Percentiles rank a stretch among this genome's conserved stretches.
These are phyloP conservation scores for Epinotia nisella DNA, from an alignment of 2,888 invertebrate species.

Conservation along the genomic window DNA sequence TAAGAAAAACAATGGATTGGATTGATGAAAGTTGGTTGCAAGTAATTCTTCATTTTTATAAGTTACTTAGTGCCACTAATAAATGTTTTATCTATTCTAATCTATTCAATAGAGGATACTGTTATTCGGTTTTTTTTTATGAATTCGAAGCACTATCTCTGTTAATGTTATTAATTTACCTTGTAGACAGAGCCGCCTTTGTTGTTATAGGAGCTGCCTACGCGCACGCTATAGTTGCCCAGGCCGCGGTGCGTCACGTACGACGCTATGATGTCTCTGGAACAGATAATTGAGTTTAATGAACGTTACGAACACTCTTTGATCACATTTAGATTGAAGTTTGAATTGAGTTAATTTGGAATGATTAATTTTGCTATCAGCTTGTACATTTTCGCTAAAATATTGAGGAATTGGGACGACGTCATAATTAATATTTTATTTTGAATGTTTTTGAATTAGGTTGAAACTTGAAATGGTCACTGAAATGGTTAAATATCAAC, in stretches of 20 bases:
- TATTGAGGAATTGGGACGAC: neutral
- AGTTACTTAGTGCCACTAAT: too few relatives aligned
- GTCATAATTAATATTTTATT: neutral
- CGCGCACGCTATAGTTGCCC: slow-evolving; percentile 64
- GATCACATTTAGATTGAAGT: slow-evolving; percentile 24
- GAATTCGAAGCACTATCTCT: too few relatives aligned
- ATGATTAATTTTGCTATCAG: neutral
- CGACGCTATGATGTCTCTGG: slow-evolving; percentile 66
- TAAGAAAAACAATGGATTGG: too few relatives aligned
- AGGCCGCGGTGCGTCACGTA: slow-evolving; percentile 72
- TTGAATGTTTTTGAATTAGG: neutral
- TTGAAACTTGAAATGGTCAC: neutral
- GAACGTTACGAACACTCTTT: slow-evolving; percentile 3
- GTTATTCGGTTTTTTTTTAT: too few relatives aligned
- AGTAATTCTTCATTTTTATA: too few relatives aligned
- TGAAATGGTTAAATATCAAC: too few relatives aligned
- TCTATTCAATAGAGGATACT: too few relatives aligned
- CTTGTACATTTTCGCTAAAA: neutral
- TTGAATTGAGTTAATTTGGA: slow-evolving; percentile 6
- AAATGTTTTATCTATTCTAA: too few relatives aligned
- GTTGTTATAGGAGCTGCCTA: slow-evolving; percentile 74
- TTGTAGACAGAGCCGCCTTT: slow-evolving; percentile 68
- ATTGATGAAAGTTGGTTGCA: too few relatives aligned
- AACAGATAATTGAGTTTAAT: slow-evolving; percentile 45
- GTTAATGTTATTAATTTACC: slow-evolving; percentile 54